Percentiles rank a stretch among this genome's conserved stretches.
phyloP scores from a whole-genome alignment of 1,140 invertebrate genomes.

The Drosophila sproati region DNA sequence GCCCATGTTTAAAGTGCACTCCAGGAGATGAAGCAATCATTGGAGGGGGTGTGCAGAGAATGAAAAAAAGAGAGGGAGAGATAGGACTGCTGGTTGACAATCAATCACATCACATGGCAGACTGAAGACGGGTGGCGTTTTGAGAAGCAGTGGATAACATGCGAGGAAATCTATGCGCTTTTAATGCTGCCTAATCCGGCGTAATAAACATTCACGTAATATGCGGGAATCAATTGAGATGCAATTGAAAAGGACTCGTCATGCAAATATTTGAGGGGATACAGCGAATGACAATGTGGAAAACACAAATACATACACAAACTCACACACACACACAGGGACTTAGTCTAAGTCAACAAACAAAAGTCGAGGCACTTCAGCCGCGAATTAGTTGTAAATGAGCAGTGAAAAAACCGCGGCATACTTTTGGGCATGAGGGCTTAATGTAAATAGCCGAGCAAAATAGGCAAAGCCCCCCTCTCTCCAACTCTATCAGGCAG shows the following conservation, averaged over 20 bases:
- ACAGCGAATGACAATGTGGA: slow-evolving; percentile 53
- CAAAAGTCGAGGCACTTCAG: slow-evolving; percentile 48
- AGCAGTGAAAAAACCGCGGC: slow-evolving; percentile 29
- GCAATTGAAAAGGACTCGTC: slow-evolving; percentile 76
- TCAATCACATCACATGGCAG: slow-evolving; percentile 72
- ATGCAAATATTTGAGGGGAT: slow-evolving; percentile 76
- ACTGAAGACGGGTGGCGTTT: slow-evolving; percentile 33
- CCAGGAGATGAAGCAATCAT: slow-evolving; percentile 45
- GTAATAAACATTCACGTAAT: slow-evolving; percentile 75
- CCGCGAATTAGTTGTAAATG: slow-evolving; percentile 55
- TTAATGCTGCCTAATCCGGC: slow-evolving; percentile 82
- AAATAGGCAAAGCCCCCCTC: no score
- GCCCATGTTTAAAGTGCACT: slow-evolving; percentile 75
- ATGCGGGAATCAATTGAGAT: slow-evolving; percentile 80
- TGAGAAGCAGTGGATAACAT: slow-evolving; percentile 11
- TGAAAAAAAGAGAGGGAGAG: background rate
- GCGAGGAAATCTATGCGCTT: slow-evolving; percentile 52
- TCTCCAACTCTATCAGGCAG: background rate
- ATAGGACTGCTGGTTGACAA: slow-evolving; percentile 36
- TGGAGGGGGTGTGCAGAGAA: background rate
- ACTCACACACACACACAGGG: slow-evolving; percentile 1
- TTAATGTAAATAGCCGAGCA: slow-evolving; percentile 52
- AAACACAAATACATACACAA: slow-evolving; percentile 22
- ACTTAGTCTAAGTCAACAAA: slow-evolving; percentile 37
- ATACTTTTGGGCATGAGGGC: slow-evolving; percentile 62